A percentile compares a stretch with the other conserved stretches of the same genome.
Conservation (phyloP, 92 coral and sea anemone species). For the Zoanthus solanderi region DNA sequence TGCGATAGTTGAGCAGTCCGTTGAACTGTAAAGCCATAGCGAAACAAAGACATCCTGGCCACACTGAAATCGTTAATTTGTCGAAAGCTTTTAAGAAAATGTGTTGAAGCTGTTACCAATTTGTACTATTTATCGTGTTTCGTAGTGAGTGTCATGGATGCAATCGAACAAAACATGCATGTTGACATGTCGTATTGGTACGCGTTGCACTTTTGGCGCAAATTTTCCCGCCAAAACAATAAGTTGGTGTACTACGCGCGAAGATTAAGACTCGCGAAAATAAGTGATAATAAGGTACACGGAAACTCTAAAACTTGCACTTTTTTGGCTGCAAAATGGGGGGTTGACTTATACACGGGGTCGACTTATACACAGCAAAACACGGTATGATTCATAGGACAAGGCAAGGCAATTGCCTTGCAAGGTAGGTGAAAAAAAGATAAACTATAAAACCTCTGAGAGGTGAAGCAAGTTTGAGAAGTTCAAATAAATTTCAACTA, state of each 20-base stretch:
- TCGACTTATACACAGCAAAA: no score
- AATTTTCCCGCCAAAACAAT: conserved; percentile 9
- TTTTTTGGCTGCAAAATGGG: no score
- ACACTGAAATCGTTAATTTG: conserved; percentile 3
- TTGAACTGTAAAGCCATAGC: conserved; percentile 2
- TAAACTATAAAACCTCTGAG: no score
- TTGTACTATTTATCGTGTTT: conserved; percentile 11
- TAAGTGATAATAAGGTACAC: no score
- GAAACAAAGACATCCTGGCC: conserved; percentile 6
- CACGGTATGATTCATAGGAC: no score
- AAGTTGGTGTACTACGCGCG: conserved; percentile 28
- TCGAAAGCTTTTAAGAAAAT: neutral
- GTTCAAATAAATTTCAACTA: no score
- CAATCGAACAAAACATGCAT: conserved; percentile 10
- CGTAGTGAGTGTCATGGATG: conserved; percentile 10
- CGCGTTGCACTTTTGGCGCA: conserved; percentile 11
- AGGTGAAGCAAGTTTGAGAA: no score
- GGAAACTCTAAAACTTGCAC: no score
- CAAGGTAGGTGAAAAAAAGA: no score
- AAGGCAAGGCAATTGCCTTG: no score
- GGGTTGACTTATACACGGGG: no score
- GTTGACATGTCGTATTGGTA: conserved; percentile 1
- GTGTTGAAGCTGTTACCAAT: neutral
- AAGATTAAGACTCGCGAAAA: neutral
- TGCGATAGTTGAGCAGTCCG: neutral